These are phyloP conservation scores for Pluvialis apricaria DNA, from an alignment of 2,113 vertebrate species.

Conservation along the genomic window DNA sequence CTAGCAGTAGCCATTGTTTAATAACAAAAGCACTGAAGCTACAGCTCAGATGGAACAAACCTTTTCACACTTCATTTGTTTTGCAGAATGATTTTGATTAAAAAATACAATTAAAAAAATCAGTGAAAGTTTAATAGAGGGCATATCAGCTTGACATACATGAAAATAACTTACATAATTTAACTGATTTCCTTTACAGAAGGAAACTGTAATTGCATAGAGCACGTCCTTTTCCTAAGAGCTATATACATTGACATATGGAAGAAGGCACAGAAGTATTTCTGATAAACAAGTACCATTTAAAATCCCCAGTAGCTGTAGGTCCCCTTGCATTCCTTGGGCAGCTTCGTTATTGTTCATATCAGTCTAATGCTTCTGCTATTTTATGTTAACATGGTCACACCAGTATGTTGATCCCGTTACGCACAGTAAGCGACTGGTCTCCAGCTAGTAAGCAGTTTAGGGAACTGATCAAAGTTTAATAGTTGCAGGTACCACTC, in stretches of 20 bases:
- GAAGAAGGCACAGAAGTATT: neutral
- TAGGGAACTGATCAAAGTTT: neutral
- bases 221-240: neutral
- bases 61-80: neutral
- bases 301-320: neutral
- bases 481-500: neutral
- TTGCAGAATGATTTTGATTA: neutral
- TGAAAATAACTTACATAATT: constrained; percentile 9
- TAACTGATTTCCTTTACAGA: constrained; percentile 20
- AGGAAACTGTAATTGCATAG: neutral
- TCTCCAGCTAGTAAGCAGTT: neutral
- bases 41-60: neutral
- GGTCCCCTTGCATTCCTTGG: neutral
- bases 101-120: neutral
- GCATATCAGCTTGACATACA: constrained; percentile 1
- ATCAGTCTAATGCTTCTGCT: neutral
- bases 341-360: neutral
- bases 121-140: constrained; percentile 17
- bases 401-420: neutral
- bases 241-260: neutral
- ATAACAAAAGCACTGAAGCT: neutral
- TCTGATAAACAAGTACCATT: neutral
- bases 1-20: neutral
- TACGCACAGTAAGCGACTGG: neutral
- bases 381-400: neutral